Percentiles rank a stretch among this genome's conserved stretches.
These are phyloP conservation scores for Chaetodon trifascialis DNA, from an alignment of 2,113 vertebrate genomes.

Conservation along the genomic window DNA sequence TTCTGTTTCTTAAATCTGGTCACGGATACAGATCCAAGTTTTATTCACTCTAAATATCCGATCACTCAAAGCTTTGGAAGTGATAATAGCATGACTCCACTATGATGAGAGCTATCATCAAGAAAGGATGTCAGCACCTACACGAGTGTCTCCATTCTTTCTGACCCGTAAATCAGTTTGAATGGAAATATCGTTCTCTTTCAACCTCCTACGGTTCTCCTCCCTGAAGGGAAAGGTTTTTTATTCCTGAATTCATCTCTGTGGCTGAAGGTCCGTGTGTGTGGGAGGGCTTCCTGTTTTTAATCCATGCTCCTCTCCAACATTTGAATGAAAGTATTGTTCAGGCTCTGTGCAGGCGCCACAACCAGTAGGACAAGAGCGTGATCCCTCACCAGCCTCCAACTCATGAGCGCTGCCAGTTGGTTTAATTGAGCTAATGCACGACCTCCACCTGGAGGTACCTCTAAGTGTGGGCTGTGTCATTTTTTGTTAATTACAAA, in stretches of 20 bases:
- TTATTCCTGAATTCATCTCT: slow-evolving; percentile 28
- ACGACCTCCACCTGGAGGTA: background rate
- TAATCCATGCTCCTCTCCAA: slow-evolving; percentile 26
- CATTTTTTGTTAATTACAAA: slow-evolving; percentile 20
- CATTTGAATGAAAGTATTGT: slow-evolving; percentile 58
- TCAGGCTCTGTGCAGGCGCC: slow-evolving; percentile 4
- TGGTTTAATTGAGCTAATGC: slow-evolving; percentile 3
- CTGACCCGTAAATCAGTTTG: background rate
- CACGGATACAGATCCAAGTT: background rate
- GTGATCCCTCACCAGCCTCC: background rate
- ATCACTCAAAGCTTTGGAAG: background rate
- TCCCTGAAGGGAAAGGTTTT: slow-evolving; percentile 10
- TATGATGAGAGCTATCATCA: background rate
- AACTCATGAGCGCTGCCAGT: background rate
- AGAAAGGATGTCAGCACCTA: background rate
- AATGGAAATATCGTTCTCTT: slow-evolving; percentile 32
- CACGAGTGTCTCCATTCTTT: background rate
- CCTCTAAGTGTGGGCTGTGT: background rate
- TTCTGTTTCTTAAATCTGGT: background rate
- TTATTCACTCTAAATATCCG: background rate
- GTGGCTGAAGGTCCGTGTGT: slow-evolving; percentile 25
- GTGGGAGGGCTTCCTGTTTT: slow-evolving; percentile 46
- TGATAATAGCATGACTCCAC: background rate
- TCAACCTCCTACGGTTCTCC: background rate
- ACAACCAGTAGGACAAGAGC: slow-evolving; percentile 15